Evolutionary conservation across 2,113 vertebrate species (phyloP).

Genomic region (Tapirus terrestris): DNA sequence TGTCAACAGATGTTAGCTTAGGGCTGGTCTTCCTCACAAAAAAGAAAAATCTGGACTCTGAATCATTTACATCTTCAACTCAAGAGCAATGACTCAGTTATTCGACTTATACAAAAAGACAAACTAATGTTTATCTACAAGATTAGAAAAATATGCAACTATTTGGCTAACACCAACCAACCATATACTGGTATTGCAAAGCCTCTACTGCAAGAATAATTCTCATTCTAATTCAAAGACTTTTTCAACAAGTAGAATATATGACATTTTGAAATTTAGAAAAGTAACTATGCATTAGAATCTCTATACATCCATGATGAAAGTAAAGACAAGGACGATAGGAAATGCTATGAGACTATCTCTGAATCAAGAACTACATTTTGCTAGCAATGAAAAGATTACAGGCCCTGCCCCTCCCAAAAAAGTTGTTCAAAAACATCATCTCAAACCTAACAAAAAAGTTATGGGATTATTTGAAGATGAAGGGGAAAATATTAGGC

Average conservation of each 20-base stretch:
- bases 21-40: too few species aligned
- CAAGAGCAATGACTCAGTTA: not conserved
- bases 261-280: not conserved
- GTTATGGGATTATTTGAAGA: not conserved
- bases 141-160: slow-evolving; percentile 2
- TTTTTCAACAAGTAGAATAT: not conserved
- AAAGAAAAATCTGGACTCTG: not conserved
- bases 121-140: not conserved
- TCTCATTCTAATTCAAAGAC: not conserved
- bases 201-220: not conserved
- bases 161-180: not conserved
- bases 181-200: not conserved
- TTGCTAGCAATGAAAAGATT: not conserved
- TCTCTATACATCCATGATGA: not conserved
- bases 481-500: not conserved
- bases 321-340: not conserved
- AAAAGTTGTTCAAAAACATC: slow-evolving; percentile 8
- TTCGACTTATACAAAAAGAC: not conserved
- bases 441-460: not conserved
- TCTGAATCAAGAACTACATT: slow-evolving; percentile 5
- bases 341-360: not conserved
- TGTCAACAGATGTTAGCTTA: too few species aligned
- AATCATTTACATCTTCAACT: slow-evolving; percentile 32
- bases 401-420: not conserved
- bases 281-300: not conserved